Base-by-base conservation (phyloP, 2,113 vertebrate genomes). In the Crocuta crocuta region DNA sequence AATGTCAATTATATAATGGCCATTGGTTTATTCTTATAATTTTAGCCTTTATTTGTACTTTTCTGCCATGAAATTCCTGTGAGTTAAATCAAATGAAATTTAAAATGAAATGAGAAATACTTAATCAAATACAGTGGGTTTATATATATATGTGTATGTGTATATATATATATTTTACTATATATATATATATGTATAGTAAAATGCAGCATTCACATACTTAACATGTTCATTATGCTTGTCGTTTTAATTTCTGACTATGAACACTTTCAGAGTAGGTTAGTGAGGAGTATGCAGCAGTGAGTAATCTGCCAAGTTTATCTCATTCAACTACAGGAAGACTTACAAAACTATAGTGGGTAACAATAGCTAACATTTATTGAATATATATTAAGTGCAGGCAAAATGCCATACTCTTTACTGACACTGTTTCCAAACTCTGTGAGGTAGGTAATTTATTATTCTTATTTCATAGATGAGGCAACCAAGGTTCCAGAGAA, bases 21-120 rank as follows among this genome's bases (percentile, higher is more conserved):
- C 53, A 83, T 35, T 95, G 76, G 55, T 71, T 87, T 96, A 61
- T 70, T 79, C 78, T 26, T 96, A 9, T 84, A 81, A 76, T 88
- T 88, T 45, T 79, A 61, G n/a, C 10, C 74, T 91, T 96, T 86
- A 63, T 26, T 94, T 94, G 50, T 2, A 81, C 73, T 94, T 93
- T 97, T 74, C 66, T 83, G 15, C 24, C 13, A 5, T 95, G 87
- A 81, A 97, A 94, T 89, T 86, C 50, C 76, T 91, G 26, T 89
- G 19, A 45, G 50, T 95, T 94, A 94, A 92, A 68, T 78, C 0
- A 83, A 71, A 63, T 95, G 74, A 87, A 96, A 73, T 94, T 74
- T 35, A 58, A 96, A 74, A 66, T 74, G 66, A 74, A 88, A 81
- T 74, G 66, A 74, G 82, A 81, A 80, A 63, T 92, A 66, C 21